phyloP scores from a whole-genome alignment of 2,797 vertebrate species.

The Chaenodraco wilsoni region DNA sequence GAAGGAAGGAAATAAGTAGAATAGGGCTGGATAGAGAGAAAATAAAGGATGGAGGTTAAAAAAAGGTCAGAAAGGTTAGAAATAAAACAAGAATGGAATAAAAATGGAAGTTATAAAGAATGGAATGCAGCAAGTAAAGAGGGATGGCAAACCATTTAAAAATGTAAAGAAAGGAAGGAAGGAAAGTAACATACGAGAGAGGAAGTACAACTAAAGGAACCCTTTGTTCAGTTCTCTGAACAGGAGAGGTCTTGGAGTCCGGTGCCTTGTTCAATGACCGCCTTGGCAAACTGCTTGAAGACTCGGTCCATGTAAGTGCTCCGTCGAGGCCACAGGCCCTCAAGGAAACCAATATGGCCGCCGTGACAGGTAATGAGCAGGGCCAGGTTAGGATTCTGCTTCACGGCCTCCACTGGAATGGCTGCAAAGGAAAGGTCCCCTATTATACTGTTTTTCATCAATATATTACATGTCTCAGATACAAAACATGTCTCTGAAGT shows the following conservation, averaged over 20 bases:
- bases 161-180: slow-evolving; percentile 11
- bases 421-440: slow-evolving; percentile 77
- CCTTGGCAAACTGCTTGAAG: slow-evolving; percentile 97
- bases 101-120: slow-evolving; percentile 12
- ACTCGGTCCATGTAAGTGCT: slow-evolving; percentile 99
- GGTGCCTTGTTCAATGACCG: slow-evolving; percentile 91
- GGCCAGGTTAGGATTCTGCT: slow-evolving; percentile 96
- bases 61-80: background rate
- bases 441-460: too few species aligned
- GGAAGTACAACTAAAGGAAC: slow-evolving; percentile 33
- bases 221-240: slow-evolving; percentile 45
- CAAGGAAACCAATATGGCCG: slow-evolving; percentile 98
- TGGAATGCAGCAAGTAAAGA: slow-evolving; percentile 31
- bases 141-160: slow-evolving; percentile 5
- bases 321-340: slow-evolving; percentile 95
- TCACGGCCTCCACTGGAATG: slow-evolving; percentile 94
- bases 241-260: slow-evolving; percentile 82
- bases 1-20: slow-evolving; percentile 41
- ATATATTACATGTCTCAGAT: too few species aligned
- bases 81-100: background rate
- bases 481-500: too few species aligned
- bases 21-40: slow-evolving; percentile 27
- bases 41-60: slow-evolving; percentile 2
- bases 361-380: slow-evolving; percentile 94
- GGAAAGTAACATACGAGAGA: background rate